phyloP scores from a whole-genome alignment of 2,888 invertebrate species.

The Eilema griseolum region DNA sequence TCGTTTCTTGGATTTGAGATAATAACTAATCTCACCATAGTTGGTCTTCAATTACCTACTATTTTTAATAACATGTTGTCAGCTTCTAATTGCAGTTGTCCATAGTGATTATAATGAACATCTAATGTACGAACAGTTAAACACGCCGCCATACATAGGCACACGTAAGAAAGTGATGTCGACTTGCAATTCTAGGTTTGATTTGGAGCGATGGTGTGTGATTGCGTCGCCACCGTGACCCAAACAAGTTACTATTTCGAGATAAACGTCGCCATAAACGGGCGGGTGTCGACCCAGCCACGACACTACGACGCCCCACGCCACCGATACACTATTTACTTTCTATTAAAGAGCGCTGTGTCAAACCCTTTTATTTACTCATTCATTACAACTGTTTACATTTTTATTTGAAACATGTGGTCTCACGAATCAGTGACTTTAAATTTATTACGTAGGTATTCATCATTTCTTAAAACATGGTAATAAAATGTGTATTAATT shows the following conservation, averaged over 20 bases:
- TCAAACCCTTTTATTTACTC: slow-evolving; percentile 44
- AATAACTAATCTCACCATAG: slow-evolving; percentile 52
- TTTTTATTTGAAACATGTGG: slow-evolving; percentile 42
- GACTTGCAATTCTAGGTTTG: slow-evolving; percentile 68
- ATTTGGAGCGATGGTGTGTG: slow-evolving; percentile 79
- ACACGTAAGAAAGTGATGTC: slow-evolving; percentile 42
- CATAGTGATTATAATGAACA: slow-evolving; percentile 33
- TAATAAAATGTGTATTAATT: slow-evolving; percentile 7
- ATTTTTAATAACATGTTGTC: slow-evolving; percentile 52
- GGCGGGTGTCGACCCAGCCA: slow-evolving; percentile 66
- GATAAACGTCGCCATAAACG: slow-evolving; percentile 84
- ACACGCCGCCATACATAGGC: slow-evolving; percentile 34
- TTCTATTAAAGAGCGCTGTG: slow-evolving; percentile 72
- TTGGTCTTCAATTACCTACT: slow-evolving; percentile 46
- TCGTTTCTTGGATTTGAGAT: slow-evolving; percentile 57
- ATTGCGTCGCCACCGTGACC: slow-evolving; percentile 79
- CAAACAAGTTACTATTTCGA: slow-evolving; percentile 85
- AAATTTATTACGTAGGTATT: slow-evolving; percentile 6
- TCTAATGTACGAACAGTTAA: slow-evolving; percentile 33
- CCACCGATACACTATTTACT: slow-evolving; percentile 57
- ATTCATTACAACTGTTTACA: slow-evolving; percentile 40
- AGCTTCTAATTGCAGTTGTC: slow-evolving; percentile 47
- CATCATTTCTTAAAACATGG: background rate
- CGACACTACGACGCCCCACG: slow-evolving; percentile 60
- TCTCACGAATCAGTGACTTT: slow-evolving; percentile 23